Evolutionary conservation across 2,113 vertebrate species (phyloP).

Genomic region (Ellobius talpinus): DNA sequence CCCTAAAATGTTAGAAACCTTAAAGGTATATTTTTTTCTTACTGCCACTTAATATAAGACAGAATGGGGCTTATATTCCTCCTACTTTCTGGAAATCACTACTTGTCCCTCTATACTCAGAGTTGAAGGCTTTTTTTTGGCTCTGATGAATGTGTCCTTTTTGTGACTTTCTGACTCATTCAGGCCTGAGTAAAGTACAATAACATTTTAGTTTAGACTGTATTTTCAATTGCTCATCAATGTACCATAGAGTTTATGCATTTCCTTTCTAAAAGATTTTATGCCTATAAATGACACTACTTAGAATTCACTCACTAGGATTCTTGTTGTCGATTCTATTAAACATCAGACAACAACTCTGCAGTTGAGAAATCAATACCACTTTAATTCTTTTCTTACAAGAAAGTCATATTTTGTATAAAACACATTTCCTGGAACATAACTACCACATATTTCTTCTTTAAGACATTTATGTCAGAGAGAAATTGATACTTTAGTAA

Average conservation of each 20-base stretch:
- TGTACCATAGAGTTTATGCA: neutral
- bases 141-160: neutral
- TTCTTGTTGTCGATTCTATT: neutral
- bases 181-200: neutral
- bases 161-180: neutral
- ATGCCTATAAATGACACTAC: neutral
- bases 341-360: neutral
- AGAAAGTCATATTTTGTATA: neutral
- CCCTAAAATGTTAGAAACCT: neutral
- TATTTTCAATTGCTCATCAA: neutral
- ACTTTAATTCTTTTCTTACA: neutral
- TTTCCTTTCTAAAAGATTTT: neutral
- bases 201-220: neutral
- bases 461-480: slow-evolving; percentile 29
- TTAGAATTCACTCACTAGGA: neutral
- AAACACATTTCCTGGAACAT: neutral
- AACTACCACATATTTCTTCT: neutral
- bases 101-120: neutral
- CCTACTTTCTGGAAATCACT: neutral
- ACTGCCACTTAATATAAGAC: neutral
- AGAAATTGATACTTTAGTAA: neutral
- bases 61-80: neutral
- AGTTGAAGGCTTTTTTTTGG: neutral
- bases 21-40: neutral
- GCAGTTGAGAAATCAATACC: neutral